Conservation (phyloP, 2,888 invertebrate species). For the Coleophora flavipennella region DNA sequence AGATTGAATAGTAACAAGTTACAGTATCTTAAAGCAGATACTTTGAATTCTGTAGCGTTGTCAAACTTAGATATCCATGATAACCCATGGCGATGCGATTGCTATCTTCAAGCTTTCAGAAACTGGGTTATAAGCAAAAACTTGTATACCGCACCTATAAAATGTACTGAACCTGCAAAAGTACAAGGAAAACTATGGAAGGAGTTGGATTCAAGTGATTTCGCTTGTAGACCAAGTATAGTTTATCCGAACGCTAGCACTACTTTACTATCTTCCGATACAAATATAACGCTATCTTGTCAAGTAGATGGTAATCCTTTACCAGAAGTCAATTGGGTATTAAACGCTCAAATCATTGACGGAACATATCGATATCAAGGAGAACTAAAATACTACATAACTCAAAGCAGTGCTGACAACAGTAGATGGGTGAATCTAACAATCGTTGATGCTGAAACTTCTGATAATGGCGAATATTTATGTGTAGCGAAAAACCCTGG, state of each 20-base stretch:
- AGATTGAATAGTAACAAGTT: conserved; percentile 83
- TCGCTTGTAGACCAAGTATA: conserved; percentile 87
- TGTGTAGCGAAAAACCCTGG: conserved; percentile 89
- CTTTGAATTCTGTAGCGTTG: conserved; percentile 76
- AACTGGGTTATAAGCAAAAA: conserved; percentile 83
- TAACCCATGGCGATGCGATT: conserved; percentile 93
- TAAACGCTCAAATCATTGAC: conserved; percentile 76
- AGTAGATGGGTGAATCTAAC: conserved; percentile 79
- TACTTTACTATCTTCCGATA: conserved; percentile 74
- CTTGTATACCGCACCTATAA: conserved; percentile 81
- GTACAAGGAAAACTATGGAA: conserved; percentile 82
- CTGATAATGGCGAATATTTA: conserved; percentile 82
- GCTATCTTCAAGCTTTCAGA: conserved; percentile 83
- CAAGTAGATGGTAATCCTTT: conserved; percentile 82
- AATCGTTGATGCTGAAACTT: conserved; percentile 72
- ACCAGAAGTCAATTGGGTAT: conserved; percentile 83
- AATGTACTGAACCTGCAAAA: conserved; percentile 79
- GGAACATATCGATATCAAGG: conserved; percentile 63
- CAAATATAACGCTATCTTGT: conserved; percentile 82
- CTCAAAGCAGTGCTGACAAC: conserved; percentile 43
- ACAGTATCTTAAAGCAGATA: conserved; percentile 76
- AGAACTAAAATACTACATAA: conserved; percentile 60
- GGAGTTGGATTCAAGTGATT: conserved; percentile 78
- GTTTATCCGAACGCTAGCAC: conserved; percentile 74
- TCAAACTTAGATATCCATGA: conserved; percentile 82